phyloP scores from a whole-genome alignment of 2,888 invertebrate genomes.

The Syritta pipiens region DNA sequence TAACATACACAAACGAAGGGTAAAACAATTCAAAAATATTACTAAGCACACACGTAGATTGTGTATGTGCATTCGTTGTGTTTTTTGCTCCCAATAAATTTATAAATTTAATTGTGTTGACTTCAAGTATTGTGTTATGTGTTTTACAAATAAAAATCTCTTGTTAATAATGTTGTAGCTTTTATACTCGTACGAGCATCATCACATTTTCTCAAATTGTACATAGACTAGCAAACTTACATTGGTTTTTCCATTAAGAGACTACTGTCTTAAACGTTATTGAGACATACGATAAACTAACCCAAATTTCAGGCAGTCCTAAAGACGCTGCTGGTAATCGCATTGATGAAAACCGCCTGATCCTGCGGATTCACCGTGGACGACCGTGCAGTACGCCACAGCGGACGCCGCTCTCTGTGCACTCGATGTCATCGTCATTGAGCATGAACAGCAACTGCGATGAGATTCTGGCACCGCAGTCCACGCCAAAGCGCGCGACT shows the following conservation, averaged over 20 bases:
- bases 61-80: constrained; percentile 43
- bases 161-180: constrained; percentile 35
- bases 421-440: constrained; percentile 83
- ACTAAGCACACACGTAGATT: constrained; percentile 47
- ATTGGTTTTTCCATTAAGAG: constrained; percentile 49
- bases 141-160: constrained; percentile 31
- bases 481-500: constrained; percentile 78
- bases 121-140: constrained; percentile 62
- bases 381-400: constrained; percentile 81
- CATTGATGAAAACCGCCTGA: constrained; percentile 92
- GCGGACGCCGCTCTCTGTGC: constrained; percentile 81
- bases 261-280: constrained; percentile 53
- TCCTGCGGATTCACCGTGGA: constrained; percentile 94
- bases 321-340: constrained; percentile 83
- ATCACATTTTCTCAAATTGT: constrained; percentile 55
- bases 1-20: constrained; percentile 12
- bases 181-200: constrained; percentile 34
- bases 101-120: constrained; percentile 46
- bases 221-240: constrained; percentile 68
- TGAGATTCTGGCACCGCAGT: constrained; percentile 66
- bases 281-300: constrained; percentile 50
- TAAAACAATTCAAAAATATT: constrained; percentile 15
- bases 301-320: constrained; percentile 82
- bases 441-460: constrained; percentile 81
- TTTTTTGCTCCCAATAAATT: constrained; percentile 24